A percentile compares a stretch with the other conserved stretches of the same genome.
phyloP scores from a whole-genome alignment of 2,797 vertebrate genomes.

The Clarias pachynema region DNA sequence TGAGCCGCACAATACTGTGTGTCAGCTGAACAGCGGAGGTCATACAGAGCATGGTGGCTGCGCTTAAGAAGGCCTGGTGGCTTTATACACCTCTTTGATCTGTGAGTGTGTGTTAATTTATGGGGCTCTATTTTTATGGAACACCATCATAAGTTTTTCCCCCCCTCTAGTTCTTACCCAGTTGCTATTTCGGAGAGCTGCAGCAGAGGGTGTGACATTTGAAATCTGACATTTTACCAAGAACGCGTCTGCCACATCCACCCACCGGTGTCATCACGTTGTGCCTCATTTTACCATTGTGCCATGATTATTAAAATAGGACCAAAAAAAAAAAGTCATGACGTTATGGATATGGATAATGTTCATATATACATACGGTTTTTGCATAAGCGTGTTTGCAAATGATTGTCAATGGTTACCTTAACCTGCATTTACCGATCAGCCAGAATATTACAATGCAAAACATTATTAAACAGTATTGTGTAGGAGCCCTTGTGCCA shows the following conservation, averaged over 20 bases:
- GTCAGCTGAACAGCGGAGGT: not conserved
- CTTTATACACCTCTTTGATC: constrained; percentile 7
- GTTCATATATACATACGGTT: not conserved
- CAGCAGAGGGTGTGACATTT: constrained; percentile 19
- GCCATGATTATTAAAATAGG: not conserved
- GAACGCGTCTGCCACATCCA: constrained; percentile 6
- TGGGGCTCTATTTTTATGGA: constrained; percentile 11
- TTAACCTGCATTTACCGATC: not conserved
- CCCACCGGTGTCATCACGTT: not conserved
- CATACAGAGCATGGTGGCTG: constrained; percentile 15
- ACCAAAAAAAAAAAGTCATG: not conserved
- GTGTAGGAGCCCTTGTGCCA: no score
- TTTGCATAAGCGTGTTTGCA: not conserved
- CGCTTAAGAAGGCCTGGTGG: not conserved
- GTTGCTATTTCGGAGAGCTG: not conserved
- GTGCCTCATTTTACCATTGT: not conserved
- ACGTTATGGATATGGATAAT: not conserved
- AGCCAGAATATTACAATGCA: no score
- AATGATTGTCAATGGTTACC: not conserved
- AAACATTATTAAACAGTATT: no score
- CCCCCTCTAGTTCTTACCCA: not conserved
- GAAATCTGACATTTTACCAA: constrained; percentile 18
- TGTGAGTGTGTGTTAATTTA: not conserved
- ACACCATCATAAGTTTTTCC: not conserved
- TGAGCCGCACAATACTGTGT: not conserved